Evolutionary conservation across 2,888 invertebrate genomes (phyloP).

Genomic region (Parnassius smintheus): DNA sequence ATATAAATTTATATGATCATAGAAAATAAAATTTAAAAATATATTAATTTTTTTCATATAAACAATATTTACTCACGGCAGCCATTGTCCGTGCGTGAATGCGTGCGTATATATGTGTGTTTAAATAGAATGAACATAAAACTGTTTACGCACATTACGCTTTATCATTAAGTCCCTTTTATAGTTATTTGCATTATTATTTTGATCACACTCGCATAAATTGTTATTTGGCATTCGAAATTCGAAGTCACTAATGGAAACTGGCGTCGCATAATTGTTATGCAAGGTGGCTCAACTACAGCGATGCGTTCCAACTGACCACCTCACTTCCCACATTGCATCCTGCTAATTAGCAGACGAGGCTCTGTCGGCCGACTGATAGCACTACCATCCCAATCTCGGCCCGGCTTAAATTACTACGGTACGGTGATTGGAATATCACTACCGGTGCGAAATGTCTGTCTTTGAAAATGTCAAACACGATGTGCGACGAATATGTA

Average conservation of each 20-base stretch:
- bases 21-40: no score
- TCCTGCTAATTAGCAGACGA: constrained; percentile 19
- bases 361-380: constrained; percentile 7
- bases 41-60: no score
- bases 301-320: constrained; percentile 2
- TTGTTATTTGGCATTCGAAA: background rate
- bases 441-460: constrained; percentile 19
- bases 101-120: no score
- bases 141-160: no score
- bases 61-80: no score
- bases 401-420: constrained; percentile 19
- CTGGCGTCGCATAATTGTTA: background rate
- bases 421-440: constrained; percentile 19
- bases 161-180: no score
- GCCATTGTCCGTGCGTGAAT: no score
- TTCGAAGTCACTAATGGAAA: background rate
- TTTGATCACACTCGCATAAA: background rate
- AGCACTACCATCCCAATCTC: constrained; percentile 19
- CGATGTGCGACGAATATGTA: background rate
- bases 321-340: constrained; percentile 6
- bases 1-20: no score
- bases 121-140: no score
- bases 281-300: background rate
- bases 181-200: no score
- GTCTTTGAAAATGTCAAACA: constrained; percentile 14